phyloP scores from a whole-genome alignment of 2,888 invertebrate species.

The Eumacrocentrus americanus region DNA sequence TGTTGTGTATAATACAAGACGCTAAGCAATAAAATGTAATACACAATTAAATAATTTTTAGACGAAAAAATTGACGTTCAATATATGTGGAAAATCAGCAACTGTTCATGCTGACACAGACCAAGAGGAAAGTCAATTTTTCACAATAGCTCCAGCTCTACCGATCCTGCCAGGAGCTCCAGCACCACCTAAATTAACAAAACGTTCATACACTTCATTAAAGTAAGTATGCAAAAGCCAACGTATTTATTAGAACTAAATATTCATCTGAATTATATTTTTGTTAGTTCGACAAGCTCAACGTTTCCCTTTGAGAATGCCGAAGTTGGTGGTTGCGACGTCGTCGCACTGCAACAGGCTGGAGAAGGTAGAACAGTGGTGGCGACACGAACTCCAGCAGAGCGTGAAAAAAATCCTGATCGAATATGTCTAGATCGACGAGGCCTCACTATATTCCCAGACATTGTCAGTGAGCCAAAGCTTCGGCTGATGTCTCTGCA shows the following conservation, averaged over 20 bases:
- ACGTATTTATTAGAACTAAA: no score
- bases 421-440: constrained; percentile 86
- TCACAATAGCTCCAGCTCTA: constrained; percentile 57
- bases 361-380: constrained; percentile 71
- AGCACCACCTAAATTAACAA: constrained; percentile 51
- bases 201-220: constrained; percentile 51
- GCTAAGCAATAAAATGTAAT: no score
- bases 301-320: constrained; percentile 50
- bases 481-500: constrained; percentile 87
- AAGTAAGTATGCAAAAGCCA: no score
- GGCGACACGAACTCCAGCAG: constrained; percentile 74
- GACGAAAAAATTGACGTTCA: constrained; percentile 48
- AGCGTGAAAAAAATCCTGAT: constrained; percentile 84
- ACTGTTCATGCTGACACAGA: constrained; percentile 39
- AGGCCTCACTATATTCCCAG: constrained; percentile 82
- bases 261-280: no score
- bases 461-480: constrained; percentile 80
- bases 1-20: no score
- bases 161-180: constrained; percentile 56
- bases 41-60: no score
- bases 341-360: constrained; percentile 63
- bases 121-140: constrained; percentile 46
- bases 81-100: constrained; percentile 50
- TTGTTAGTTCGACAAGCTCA: constrained; percentile 45
- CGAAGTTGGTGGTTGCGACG: constrained; percentile 51